These are phyloP conservation scores for Phragmatobia fuliginosa DNA, from an alignment of 2,888 invertebrate species.

Conservation along the genomic window DNA sequence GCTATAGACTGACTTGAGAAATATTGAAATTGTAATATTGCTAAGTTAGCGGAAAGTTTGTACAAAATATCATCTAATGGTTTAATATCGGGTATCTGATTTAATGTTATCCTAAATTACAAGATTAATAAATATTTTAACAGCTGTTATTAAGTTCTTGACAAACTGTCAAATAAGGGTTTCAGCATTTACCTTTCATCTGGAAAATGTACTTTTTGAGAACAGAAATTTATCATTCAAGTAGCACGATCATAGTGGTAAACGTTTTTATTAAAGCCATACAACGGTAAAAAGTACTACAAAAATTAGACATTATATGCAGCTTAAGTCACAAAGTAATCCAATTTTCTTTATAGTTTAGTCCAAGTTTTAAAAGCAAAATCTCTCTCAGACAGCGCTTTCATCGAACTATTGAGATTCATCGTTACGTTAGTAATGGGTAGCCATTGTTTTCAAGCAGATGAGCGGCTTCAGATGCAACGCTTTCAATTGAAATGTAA, in stretches of 20 bases:
- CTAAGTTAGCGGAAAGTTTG: background rate
- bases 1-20: slow-evolving; percentile 10
- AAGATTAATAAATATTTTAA: background rate
- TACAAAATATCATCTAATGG: background rate
- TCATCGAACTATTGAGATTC: slow-evolving; percentile 5
- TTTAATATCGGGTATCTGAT: background rate
- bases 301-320: background rate
- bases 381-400: background rate
- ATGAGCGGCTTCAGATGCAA: slow-evolving; percentile 5
- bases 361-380: background rate
- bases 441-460: slow-evolving; percentile 1
- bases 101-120: background rate
- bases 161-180: background rate
- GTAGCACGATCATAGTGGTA: background rate
- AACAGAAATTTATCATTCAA: background rate
- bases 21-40: background rate
- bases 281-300: background rate
- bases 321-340: background rate
- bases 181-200: too few species aligned
- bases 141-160: background rate
- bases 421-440: background rate
- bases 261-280: background rate
- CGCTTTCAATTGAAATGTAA: background rate
- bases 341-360: background rate
- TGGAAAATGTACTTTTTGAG: background rate